Evolutionary conservation across 2,113 vertebrate genomes (phyloP), one percentile per base, ranked within the genome.

Genomic region (Callipepla californica): DNA sequence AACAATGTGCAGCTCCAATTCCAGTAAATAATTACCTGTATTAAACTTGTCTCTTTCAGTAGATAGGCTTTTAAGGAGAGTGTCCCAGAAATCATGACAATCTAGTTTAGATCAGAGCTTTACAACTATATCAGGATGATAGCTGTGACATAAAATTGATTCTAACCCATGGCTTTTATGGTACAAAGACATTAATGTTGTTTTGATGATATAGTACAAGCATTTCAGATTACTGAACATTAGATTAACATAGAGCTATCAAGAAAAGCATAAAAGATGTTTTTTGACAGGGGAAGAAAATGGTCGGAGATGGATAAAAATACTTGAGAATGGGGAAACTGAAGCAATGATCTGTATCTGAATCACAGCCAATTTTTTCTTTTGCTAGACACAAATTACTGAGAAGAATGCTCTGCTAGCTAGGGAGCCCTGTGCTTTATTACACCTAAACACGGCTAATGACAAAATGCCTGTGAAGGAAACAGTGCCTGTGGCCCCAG

Each of bases 191-290:
- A 45, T 30, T 91, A 90, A 93, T 61, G 73, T 85, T 96, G 80
- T 94, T 90, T 84, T 90, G 93, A 94, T 96, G 89, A 95, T 95
- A 93, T 30, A 93, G 76, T 80, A 88, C 87, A 86, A 94, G 91
- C 87, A 90, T 91, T 95, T 79, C 69, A 95, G 92, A 94, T 90
- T 93, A 89, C 81, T 90, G 89, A 94, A 86, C 47, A 80, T 80
- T 87, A 94, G 80, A 94, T 91, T 96, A 96, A 89, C 95, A 85
- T 17, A 69, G 67, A 81, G 65, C 91, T 92, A 94, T 93, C 91
- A 90, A 87, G 89, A 62, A 95, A 91, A 92, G 81, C 91, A 94
- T 93, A 83, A 75, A 95, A 86, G 57, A 93, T 70, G 28, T 10
- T 30, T 91, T 89, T 93, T 94, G 87, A 94, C 92, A 90, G 59